Evolutionary conservation across 2,888 invertebrate genomes (phyloP).

Genomic region (Clistopyga incitator): DNA sequence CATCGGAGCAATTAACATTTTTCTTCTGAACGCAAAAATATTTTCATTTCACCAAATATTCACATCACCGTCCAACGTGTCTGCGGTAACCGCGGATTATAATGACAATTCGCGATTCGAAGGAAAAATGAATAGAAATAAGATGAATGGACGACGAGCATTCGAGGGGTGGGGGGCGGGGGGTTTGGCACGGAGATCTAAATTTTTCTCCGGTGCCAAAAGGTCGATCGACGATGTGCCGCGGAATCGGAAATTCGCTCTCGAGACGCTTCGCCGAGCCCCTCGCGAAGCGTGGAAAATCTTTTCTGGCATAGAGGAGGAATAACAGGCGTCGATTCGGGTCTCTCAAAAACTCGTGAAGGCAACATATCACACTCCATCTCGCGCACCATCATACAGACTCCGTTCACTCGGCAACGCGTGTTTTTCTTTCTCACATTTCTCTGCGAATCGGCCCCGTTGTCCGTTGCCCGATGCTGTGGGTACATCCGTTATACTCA

Average conservation of each 20-base stretch:
- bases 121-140: constrained; percentile 31
- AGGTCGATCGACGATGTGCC: constrained; percentile 46
- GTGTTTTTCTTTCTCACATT: constrained; percentile 34
- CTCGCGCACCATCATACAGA: constrained; percentile 17
- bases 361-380: constrained; percentile 23
- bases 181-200: constrained; percentile 37
- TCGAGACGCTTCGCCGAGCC: constrained; percentile 43
- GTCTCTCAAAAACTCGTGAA: constrained; percentile 56
- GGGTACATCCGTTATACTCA: constrained; percentile 58
- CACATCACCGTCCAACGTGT: neutral
- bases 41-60: neutral
- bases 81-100: neutral
- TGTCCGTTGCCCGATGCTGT: constrained; percentile 19
- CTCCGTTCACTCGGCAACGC: constrained; percentile 19
- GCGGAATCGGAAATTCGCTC: constrained; percentile 52
- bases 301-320: constrained; percentile 20
- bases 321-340: constrained; percentile 48
- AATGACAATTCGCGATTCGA: constrained; percentile 5
- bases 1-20: neutral
- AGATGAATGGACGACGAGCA: neutral
- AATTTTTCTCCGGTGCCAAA: constrained; percentile 51
- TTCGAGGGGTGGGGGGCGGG: too few relatives aligned
- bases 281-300: constrained; percentile 12
- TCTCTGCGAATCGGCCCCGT: constrained; percentile 10
- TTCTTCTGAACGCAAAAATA: neutral